A percentile compares a stretch with the other conserved stretches of the same genome.
These are phyloP conservation scores for Muscicapa comitata DNA, from an alignment of 2,797 vertebrate species.

Conservation along the genomic window DNA sequence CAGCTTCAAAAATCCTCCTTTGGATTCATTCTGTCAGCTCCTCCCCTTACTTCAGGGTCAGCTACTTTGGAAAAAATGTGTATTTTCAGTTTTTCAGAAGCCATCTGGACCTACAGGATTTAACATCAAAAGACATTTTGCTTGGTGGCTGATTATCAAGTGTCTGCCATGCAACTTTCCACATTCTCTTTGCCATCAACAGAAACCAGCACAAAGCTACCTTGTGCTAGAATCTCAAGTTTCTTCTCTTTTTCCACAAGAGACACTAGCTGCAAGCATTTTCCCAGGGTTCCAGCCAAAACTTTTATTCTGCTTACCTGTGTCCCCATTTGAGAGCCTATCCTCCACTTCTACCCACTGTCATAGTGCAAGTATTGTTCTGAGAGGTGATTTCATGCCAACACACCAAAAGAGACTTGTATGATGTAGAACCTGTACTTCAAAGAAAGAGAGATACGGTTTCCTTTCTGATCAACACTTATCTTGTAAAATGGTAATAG, in stretches of 20 bases:
- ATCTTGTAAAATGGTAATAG: background rate
- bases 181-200: constrained; percentile 40
- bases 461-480: constrained; percentile 37
- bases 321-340: constrained; percentile 23
- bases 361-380: constrained; percentile 65
- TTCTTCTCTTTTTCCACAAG: constrained; percentile 65
- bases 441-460: constrained; percentile 8
- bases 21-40: background rate
- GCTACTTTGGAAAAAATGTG: background rate
- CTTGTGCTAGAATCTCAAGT: constrained; percentile 69
- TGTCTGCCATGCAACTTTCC: constrained; percentile 11
- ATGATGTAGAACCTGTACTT: background rate
- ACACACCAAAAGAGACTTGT: background rate
- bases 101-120: background rate
- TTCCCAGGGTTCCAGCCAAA: constrained; percentile 78
- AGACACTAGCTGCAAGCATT: constrained; percentile 62
- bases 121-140: constrained; percentile 32
- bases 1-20: background rate
- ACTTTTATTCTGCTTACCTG: constrained; percentile 56
- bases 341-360: constrained; percentile 1
- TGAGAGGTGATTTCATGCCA: background rate
- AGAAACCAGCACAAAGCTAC: constrained; percentile 68
- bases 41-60: background rate
- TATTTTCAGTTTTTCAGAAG: background rate
- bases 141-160: constrained; percentile 37